Conservation (phyloP, 2,113 vertebrate genomes). For the Pycnonotus jocosus region DNA sequence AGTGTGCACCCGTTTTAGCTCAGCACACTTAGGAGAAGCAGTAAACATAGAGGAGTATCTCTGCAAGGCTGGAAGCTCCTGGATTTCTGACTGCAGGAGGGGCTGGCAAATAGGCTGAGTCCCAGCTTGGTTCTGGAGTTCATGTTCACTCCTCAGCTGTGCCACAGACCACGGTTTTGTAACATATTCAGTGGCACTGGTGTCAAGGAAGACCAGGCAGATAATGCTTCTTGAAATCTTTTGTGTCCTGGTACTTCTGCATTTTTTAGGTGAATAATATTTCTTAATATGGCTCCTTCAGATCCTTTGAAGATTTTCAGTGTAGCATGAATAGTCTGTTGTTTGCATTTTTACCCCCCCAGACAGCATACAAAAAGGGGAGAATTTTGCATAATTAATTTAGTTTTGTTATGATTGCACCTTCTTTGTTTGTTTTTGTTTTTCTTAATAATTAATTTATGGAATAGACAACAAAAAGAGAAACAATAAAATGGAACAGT, state of each 20-base stretch:
- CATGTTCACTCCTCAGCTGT: rapidly evolving
- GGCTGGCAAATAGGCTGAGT: neutral
- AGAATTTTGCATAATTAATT: neutral
- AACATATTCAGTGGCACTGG: neutral
- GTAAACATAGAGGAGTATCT: neutral
- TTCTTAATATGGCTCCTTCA: neutral
- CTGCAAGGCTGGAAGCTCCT: neutral
- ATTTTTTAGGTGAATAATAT: neutral
- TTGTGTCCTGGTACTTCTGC: neutral
- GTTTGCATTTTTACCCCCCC: neutral
- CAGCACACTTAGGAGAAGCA: neutral
- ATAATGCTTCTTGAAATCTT: neutral
- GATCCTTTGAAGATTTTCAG: neutral
- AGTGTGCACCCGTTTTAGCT: neutral
- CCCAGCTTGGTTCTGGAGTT: neutral
- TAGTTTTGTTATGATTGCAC: neutral
- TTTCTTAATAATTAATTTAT: neutral
- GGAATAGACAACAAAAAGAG: neutral
- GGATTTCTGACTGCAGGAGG: neutral
- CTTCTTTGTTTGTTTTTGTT: neutral
- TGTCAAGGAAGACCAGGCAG: neutral
- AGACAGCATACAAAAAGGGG: neutral
- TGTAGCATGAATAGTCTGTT: neutral
- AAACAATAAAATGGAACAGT: neutral
- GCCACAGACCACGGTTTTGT: neutral